phyloP scores from a whole-genome alignment of 1,140 invertebrate genomes.

The Diorhabda carinulata region DNA sequence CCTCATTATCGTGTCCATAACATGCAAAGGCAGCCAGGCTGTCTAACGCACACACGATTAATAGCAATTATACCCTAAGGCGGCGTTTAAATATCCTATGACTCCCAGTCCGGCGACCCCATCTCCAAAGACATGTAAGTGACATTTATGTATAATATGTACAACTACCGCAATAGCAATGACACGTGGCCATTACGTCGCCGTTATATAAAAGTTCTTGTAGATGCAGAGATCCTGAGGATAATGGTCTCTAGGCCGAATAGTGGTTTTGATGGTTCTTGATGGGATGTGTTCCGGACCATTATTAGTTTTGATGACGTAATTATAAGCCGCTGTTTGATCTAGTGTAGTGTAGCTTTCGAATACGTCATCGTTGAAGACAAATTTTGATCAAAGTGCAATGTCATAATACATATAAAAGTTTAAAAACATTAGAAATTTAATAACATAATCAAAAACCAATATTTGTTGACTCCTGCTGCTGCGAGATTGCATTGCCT shows the following conservation, averaged over 20 bases:
- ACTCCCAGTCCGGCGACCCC: constrained; percentile 28
- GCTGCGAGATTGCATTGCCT: too few species aligned
- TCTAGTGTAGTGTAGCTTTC: too few species aligned
- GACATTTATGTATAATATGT: constrained; percentile 40
- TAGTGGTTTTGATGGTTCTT: background rate
- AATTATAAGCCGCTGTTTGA: background rate
- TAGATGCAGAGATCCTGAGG: background rate
- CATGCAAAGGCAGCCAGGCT: constrained; percentile 39
- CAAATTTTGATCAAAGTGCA: too few species aligned
- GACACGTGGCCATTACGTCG: constrained; percentile 20
- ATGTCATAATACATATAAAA: too few species aligned
- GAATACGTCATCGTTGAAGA: too few species aligned
- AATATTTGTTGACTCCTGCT: too few species aligned
- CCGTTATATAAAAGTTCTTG: constrained; percentile 4
- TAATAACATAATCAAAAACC: too few species aligned
- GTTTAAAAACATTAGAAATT: too few species aligned
- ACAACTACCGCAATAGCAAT: constrained; percentile 18
- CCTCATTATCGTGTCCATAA: constrained; percentile 43
- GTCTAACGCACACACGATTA: constrained; percentile 42
- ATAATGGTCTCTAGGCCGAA: background rate
- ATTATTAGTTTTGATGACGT: background rate
- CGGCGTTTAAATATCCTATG: constrained; percentile 40
- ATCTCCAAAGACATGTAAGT: constrained; percentile 32
- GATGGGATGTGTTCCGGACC: background rate
- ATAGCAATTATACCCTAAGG: constrained; percentile 41